Base-by-base conservation (phyloP, 1,140 invertebrate genomes). In the Nasonia vitripennis region DNA sequence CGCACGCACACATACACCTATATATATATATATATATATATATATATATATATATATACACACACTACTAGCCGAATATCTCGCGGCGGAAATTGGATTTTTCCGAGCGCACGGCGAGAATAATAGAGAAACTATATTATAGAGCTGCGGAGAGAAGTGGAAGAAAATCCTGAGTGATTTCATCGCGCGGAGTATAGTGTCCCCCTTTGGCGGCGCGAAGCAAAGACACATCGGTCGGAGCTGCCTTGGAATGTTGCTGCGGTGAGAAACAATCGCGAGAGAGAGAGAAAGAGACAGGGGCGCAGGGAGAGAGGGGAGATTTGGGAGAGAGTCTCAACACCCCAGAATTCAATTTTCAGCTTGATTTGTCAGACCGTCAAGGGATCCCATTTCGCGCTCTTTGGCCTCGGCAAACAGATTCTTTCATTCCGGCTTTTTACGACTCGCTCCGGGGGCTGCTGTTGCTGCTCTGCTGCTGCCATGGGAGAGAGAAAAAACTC, bases 281-380 rank as follows among this genome's bases (percentile, higher is more conserved):
- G 71, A 82, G 84, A 86, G 81, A 27, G 87, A n/a, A n/a, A 87
- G 89, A 34, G 34, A 34, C 34, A 1, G 34, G 34, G 34, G 2
- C 5, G 34, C 2, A 34, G 34, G 27, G 89, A 86, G 71, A 82
- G 85, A 86, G 81, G 51, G 51, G 51, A 17, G 51, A 55, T 55
- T 55, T 20, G 12, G 51, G 85, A 79, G 79, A 78, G 83, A 87
- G 86, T 85, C 87, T 87, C 84, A 85, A 87, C 87, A 87, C 90
- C 88, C 88, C 85, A 93, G 91, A 92, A 92, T 92, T 92, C 91
- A 92, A 92, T 92, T 92, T 92, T 92, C 91, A 92, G 92, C 91
- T 92, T 92, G 91, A 92, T 92, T 92, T 92, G 91, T 92, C 92
- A 92, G 90, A 88, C 89, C 90, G 90, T 91, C 90, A 89, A 86